Conservation (phyloP, 1,140 invertebrate species). For the Triops longicaudatus region DNA sequence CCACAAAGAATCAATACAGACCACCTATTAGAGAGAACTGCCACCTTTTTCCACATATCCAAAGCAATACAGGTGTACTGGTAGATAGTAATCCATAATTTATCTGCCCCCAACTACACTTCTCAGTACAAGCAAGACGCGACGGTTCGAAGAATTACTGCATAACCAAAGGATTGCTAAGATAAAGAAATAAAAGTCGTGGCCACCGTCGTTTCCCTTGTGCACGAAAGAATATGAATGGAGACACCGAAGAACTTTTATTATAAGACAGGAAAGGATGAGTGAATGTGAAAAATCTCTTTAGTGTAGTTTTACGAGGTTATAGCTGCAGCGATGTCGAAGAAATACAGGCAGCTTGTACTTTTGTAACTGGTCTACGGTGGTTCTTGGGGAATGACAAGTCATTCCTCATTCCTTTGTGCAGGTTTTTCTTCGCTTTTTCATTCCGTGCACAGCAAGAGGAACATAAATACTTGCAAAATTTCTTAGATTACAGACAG, state of each 20-base stretch:
- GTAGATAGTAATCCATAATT: neutral
- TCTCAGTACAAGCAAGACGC: neutral
- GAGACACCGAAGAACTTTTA: neutral
- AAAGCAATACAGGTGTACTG: neutral
- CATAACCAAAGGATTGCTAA: neutral
- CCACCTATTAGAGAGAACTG: neutral
- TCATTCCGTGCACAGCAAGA: neutral
- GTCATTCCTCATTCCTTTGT: neutral
- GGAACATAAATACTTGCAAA: neutral
- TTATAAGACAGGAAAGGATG: no score
- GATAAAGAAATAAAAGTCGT: neutral
- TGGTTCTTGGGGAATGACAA: neutral
- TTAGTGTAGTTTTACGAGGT: neutral
- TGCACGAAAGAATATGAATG: neutral
- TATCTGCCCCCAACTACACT: neutral
- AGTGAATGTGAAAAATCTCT: no score
- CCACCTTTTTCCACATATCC: neutral
- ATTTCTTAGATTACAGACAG: constrained; percentile 3
- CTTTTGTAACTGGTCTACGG: no score
- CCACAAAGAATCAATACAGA: neutral
- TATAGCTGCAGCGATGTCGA: neutral
- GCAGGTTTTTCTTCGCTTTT: neutral
- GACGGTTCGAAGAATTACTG: neutral
- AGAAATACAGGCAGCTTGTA: neutral
- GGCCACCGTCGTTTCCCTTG: neutral